Evolutionary conservation across 1,140 invertebrate species (phyloP), one percentile per base, ranked within the genome.

Genomic region (Hermetia illucens): DNA sequence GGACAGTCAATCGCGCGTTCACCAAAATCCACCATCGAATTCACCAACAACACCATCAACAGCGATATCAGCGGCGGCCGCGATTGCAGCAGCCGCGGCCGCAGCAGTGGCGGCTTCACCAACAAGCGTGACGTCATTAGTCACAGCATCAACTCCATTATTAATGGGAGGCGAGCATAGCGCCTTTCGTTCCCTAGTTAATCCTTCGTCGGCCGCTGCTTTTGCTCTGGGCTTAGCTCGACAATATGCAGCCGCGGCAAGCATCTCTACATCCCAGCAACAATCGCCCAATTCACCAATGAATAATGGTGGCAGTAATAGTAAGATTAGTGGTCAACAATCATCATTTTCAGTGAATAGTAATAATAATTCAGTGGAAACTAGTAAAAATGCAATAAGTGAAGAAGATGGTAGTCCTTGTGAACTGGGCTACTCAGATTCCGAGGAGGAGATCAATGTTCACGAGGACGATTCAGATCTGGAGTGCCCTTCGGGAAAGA

Each of bases 81-180:
- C 29, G 36, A 45, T 19, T 44, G 44, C 17, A 10, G 24, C 21
- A 2, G 3, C 29, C 21, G 20, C 47, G 41, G 40, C 57, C 54
- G 32, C 29, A 39, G 29, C 27, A 40, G 20, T 43, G 16, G 37
- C 40, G 18, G 46, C 40, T 52, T 55, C 49, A 13, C 43, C 51
- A 54, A 53, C 18, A 57, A 55, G 41, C 49, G 49, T 42, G 59
- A 53, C 37, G 47, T 48, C 45, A 49, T 61, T 46, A 57, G 44
- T 43, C 58, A 61, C 54, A 61, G 58, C 55, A 61, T 61, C 58
- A 61, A 52, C 45, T 61, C 58, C 58, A 61, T 61, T 61, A 61
- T 61, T 51, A 55, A 85, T 86, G 80, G 83, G 81, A 53, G 84
- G 84, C 60, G 82, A 87, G 65, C 81, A 86, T 70, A 84, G 80